phyloP scores from a whole-genome alignment of 2,888 invertebrate genomes.

The Drosophila eohydei region DNA sequence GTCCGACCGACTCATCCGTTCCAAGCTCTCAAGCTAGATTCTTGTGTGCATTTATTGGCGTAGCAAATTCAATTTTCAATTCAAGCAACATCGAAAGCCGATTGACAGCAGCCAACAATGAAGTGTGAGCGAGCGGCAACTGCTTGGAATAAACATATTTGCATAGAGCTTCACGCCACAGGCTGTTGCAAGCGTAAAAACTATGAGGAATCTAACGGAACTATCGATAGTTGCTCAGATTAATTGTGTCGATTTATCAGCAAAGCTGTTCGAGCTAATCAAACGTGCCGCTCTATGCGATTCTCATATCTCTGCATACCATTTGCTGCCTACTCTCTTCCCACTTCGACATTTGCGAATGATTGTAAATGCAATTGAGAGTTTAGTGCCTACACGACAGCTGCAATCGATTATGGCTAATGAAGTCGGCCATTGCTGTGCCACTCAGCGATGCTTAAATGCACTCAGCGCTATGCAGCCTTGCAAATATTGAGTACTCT shows the following conservation, averaged over 20 bases:
- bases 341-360: neutral
- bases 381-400: neutral
- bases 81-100: slow-evolving; percentile 47
- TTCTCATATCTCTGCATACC: neutral
- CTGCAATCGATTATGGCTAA: slow-evolving; percentile 12
- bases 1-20: slow-evolving; percentile 5
- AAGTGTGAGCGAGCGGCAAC: slow-evolving; percentile 14
- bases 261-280: neutral
- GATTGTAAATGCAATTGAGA: neutral
- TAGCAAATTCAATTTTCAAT: slow-evolving; percentile 66
- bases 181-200: neutral
- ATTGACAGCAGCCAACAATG: slow-evolving; percentile 51
- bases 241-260: neutral
- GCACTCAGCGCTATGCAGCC: slow-evolving; percentile 21
- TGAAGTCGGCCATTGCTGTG: slow-evolving; percentile 12
- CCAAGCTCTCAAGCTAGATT: slow-evolving; percentile 18
- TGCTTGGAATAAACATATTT: slow-evolving; percentile 38
- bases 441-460: slow-evolving; percentile 30
- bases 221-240: neutral
- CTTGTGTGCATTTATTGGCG: slow-evolving; percentile 64
- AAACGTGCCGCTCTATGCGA: neutral
- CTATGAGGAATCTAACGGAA: neutral
- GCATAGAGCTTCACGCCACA: slow-evolving; percentile 28
- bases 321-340: neutral
- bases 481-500: slow-evolving; percentile 11